Evolutionary conservation across 2,797 vertebrate species (phyloP).

Genomic region (Benthosema pterotum): DNA sequence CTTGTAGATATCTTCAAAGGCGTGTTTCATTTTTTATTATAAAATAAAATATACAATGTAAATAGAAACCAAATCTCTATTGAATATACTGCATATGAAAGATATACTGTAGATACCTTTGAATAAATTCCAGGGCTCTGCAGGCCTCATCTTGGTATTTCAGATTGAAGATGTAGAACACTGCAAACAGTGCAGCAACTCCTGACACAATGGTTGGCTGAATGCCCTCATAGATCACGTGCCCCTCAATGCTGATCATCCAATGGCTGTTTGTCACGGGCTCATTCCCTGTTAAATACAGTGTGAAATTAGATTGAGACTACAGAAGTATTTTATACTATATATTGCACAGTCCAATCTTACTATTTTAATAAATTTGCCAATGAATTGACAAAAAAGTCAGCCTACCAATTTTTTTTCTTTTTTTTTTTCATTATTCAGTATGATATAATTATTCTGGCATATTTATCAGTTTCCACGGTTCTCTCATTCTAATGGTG

Average conservation of each 20-base stretch:
- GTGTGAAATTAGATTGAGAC: slow-evolving; percentile 2
- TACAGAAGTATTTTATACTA: too few relatives aligned
- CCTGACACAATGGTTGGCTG: slow-evolving; percentile 5
- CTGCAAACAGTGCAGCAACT: neutral
- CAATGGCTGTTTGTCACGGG: neutral
- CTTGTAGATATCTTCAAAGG: too few relatives aligned
- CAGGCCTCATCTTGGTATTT: neutral
- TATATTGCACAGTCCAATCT: too few relatives aligned
- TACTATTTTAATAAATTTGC: too few relatives aligned
- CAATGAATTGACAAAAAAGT: too few relatives aligned
- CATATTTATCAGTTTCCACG: neutral
- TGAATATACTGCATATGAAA: neutral
- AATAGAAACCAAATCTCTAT: too few relatives aligned
- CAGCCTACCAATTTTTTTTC: too few relatives aligned
- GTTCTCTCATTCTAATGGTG: neutral
- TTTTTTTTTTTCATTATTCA: too few relatives aligned
- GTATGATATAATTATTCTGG: too few relatives aligned
- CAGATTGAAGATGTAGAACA: neutral
- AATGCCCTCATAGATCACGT: slow-evolving; percentile 7
- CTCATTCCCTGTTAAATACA: neutral
- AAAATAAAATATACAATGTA: too few relatives aligned
- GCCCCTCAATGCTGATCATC: slow-evolving; percentile 7
- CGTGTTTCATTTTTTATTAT: too few relatives aligned
- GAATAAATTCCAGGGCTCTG: neutral
- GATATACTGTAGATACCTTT: neutral